A percentile compares a stretch with the other conserved stretches of the same genome.
Evolutionary conservation across 2,113 vertebrate species (phyloP).

Genomic region (Aplodontia rufa): DNA sequence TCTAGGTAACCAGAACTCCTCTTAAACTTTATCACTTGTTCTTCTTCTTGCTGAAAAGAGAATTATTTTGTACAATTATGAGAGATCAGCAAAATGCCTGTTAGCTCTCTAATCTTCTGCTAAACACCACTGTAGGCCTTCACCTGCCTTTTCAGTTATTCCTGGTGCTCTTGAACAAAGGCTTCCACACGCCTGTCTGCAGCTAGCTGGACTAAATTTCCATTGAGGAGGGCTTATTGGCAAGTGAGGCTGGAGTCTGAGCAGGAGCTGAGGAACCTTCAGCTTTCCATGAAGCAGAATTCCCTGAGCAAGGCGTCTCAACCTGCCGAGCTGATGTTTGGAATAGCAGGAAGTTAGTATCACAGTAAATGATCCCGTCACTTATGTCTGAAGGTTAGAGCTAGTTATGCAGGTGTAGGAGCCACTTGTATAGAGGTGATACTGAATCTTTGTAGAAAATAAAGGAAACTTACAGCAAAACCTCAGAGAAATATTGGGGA

Average conservation of each 20-base stretch:
- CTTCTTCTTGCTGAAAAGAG: conserved; percentile 45
- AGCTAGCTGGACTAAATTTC: background rate
- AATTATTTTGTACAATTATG: conserved; percentile 50
- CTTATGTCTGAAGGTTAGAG: background rate
- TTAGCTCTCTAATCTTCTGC: conserved; percentile 32
- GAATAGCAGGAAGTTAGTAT: background rate
- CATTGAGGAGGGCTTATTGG: background rate
- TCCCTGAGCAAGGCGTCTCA: background rate
- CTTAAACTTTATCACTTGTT: conserved; percentile 55
- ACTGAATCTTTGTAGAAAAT: background rate
- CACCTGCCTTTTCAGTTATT: conserved; percentile 20
- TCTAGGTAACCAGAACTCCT: conserved; percentile 54
- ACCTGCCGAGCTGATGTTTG: background rate
- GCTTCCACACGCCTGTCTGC: background rate
- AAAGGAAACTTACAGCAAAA: background rate
- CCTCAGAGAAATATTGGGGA: background rate
- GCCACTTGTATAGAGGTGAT: background rate
- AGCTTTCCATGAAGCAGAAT: background rate
- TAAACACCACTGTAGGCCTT: background rate
- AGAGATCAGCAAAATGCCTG: conserved; percentile 31
- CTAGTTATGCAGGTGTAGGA: background rate
- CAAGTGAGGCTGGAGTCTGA: background rate
- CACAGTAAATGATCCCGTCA: background rate
- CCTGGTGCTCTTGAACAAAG: background rate
- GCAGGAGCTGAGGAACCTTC: background rate